phyloP scores from a whole-genome alignment of 2,888 invertebrate genomes.

The Temnothorax unifasciatus region DNA sequence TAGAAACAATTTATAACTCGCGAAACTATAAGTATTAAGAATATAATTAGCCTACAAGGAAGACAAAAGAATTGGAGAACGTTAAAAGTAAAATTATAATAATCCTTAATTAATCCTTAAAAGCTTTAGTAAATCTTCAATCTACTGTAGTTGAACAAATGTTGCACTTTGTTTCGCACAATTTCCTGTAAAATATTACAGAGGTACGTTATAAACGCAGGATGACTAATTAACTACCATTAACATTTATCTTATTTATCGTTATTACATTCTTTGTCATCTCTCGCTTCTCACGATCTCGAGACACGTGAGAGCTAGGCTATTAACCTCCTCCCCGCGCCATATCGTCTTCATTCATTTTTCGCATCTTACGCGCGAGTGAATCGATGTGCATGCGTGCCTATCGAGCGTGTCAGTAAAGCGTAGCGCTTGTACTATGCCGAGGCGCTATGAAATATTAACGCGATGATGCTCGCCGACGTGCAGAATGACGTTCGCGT shows the following conservation, averaged over 20 bases:
- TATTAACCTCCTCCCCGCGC: conserved; percentile 4
- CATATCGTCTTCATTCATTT: conserved; percentile 36
- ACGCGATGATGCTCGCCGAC: conserved; percentile 42
- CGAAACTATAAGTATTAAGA: not conserved
- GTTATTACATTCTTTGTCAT: not conserved
- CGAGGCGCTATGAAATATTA: conserved; percentile 12
- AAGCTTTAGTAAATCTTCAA: not conserved
- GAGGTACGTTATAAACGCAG: not conserved
- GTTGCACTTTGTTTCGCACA: not conserved
- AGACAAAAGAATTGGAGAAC: not conserved
- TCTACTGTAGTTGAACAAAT: not conserved
- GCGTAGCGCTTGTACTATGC: conserved; percentile 43
- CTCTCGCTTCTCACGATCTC: conserved; percentile 9
- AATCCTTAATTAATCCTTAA: not conserved
- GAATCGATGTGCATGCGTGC: not conserved
- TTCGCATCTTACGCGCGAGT: conserved; percentile 19
- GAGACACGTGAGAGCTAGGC: not conserved
- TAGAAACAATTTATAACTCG: not conserved
- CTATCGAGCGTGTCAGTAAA: conserved; percentile 54
- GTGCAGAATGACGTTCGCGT: not conserved
- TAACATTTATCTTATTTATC: not conserved
- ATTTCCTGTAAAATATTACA: not conserved
- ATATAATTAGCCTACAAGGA: not conserved
- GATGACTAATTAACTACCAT: not conserved
- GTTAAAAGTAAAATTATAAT: conserved; percentile 3